phyloP scores from a whole-genome alignment of 2,113 vertebrate genomes.

The Spea bombifrons region DNA sequence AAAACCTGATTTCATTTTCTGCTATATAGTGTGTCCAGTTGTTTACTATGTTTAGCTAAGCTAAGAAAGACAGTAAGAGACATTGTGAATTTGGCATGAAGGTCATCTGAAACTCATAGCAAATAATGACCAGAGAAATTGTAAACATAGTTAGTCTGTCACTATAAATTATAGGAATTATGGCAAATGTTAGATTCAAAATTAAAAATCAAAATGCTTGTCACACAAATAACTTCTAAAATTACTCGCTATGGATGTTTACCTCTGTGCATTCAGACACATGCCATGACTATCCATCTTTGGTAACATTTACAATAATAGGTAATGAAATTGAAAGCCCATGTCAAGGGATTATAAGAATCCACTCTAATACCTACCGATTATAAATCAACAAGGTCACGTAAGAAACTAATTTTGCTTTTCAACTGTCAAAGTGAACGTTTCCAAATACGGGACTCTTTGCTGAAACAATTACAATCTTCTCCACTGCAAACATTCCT shows the following conservation, averaged over 20 bases:
- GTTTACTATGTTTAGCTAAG: background rate
- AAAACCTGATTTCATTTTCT: background rate
- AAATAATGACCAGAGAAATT: slow-evolving; percentile 3
- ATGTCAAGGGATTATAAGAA: slow-evolving; percentile 32
- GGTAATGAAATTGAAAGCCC: slow-evolving; percentile 36
- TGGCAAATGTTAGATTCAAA: slow-evolving; percentile 8
- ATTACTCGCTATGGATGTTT: slow-evolving; percentile 22
- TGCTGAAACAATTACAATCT: slow-evolving; percentile 21
- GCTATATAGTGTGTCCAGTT: background rate
- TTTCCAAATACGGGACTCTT: slow-evolving; percentile 1
- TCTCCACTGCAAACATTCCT: background rate
- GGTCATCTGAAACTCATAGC: slow-evolving; percentile 14
- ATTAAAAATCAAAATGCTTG: slow-evolving; percentile 17
- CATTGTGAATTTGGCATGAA: slow-evolving; percentile 2
- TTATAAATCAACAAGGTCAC: slow-evolving; percentile 40
- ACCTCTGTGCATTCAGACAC: slow-evolving; percentile 1
- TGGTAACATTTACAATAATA: slow-evolving; percentile 33
- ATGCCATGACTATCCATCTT: slow-evolving; percentile 30
- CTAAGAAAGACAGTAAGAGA: slow-evolving; percentile 1
- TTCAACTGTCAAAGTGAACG: slow-evolving; percentile 21
- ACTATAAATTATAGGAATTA: slow-evolving; percentile 32
- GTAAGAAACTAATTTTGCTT: slow-evolving; percentile 31
- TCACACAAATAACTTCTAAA: slow-evolving; percentile 21
- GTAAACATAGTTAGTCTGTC: slow-evolving; percentile 19
- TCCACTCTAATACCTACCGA: slow-evolving; percentile 29